Evolutionary conservation across 2,113 vertebrate genomes (phyloP).

Genomic region (Isurus oxyrinchus): DNA sequence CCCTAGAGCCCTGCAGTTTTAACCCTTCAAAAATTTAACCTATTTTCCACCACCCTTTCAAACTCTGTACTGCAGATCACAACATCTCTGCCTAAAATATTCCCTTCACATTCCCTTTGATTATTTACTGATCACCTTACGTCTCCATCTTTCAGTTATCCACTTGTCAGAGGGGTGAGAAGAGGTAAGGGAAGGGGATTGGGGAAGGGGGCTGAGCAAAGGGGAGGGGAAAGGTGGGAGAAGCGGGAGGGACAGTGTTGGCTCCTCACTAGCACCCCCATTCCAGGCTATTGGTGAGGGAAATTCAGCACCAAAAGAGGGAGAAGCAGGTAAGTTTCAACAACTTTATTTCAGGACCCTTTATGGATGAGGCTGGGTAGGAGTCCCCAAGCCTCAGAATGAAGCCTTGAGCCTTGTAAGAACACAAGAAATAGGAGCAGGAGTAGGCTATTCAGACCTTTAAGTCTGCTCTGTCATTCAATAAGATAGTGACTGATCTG

Average conservation of each 20-base stretch:
- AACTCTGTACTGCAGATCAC: neutral
- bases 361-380: neutral
- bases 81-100: neutral
- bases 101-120: neutral
- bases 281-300: neutral
- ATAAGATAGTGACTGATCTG: no score
- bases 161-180: neutral
- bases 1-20: neutral
- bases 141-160: neutral
- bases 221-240: no score
- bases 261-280: neutral
- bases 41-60: neutral
- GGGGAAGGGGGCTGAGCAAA: neutral
- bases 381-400: neutral
- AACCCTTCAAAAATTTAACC: neutral
- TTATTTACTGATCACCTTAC: neutral
- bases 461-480: no score
- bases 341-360: neutral
- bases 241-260: no score
- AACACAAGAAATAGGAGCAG: no score
- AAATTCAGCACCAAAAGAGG: neutral
- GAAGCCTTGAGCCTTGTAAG: no score
- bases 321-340: no score
- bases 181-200: neutral
- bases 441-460: no score